Evolutionary conservation across 2,113 vertebrate genomes (phyloP).

Genomic region (Rutilus rutilus): DNA sequence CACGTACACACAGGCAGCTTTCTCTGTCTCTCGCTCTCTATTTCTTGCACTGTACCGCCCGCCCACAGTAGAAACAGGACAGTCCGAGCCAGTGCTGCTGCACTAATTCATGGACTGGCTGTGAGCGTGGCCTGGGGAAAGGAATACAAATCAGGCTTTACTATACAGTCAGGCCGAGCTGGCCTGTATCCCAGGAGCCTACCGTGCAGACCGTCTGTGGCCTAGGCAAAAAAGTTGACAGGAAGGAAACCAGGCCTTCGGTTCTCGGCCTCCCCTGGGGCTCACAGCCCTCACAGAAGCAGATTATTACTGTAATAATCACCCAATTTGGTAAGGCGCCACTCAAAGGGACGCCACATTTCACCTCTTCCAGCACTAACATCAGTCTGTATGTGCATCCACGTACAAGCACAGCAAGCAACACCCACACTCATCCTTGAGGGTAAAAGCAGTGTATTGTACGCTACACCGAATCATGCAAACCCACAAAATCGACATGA

Average conservation of each 20-base stretch:
- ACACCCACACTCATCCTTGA: conserved; percentile 53
- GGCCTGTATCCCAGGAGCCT: conserved; percentile 66
- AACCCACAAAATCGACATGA: conserved; percentile 26
- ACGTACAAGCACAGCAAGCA: conserved; percentile 10
- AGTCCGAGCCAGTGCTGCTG: conserved; percentile 64
- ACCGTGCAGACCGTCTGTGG: conserved; percentile 66
- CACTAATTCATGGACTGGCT: conserved; percentile 71
- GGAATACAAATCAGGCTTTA: conserved; percentile 69
- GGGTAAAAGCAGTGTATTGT: conserved; percentile 39
- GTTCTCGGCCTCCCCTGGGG: conserved; percentile 12
- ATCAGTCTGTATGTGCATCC: conserved; percentile 9
- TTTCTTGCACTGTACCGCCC: conserved; percentile 62
- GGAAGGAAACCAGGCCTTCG: conserved; percentile 35
- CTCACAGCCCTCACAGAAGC: conserved; percentile 33
- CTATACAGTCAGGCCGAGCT: conserved; percentile 64
- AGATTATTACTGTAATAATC: conserved; percentile 60
- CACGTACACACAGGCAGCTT: conserved; percentile 31
- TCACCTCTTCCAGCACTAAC: conserved; percentile 25
- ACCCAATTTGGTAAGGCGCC: not conserved
- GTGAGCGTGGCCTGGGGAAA: conserved; percentile 67
- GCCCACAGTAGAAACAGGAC: conserved; percentile 70
- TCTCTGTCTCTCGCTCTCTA: conserved; percentile 54
- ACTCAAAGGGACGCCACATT: not conserved
- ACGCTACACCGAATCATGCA: conserved; percentile 3
- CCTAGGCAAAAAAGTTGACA: conserved; percentile 56